Evolutionary conservation across 2,797 vertebrate species (phyloP).

Genomic region (Telmatherina bonti): DNA sequence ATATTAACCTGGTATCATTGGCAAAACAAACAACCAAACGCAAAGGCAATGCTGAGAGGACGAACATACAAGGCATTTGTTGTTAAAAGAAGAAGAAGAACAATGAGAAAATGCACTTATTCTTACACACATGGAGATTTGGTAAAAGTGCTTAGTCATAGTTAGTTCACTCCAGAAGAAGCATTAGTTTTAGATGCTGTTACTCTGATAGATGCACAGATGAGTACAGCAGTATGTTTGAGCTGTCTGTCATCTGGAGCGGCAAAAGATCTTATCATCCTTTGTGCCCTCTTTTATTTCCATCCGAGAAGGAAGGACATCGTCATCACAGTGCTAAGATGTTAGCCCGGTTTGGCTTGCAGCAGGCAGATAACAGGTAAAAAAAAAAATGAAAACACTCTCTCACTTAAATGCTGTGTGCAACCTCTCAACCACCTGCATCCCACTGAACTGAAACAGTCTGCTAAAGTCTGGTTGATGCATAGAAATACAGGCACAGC

Average conservation of each 20-base stretch:
- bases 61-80: constrained; percentile 64
- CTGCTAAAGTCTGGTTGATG: constrained; percentile 45
- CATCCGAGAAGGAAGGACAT: constrained; percentile 28
- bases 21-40: constrained; percentile 41
- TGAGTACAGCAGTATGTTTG: constrained; percentile 14
- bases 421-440: constrained; percentile 32
- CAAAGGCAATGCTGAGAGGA: constrained; percentile 61
- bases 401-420: constrained; percentile 9
- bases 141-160: constrained; percentile 68
- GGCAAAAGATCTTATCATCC: constrained; percentile 10
- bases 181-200: constrained; percentile 29
- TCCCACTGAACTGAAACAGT: constrained; percentile 33
- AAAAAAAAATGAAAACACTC: constrained; percentile 37
- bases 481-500: constrained; percentile 48
- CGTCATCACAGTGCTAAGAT: constrained; percentile 79
- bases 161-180: constrained; percentile 40
- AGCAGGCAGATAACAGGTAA: constrained; percentile 23
- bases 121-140: constrained; percentile 41
- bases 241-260: constrained; percentile 18
- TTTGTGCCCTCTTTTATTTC: constrained; percentile 3
- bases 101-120: constrained; percentile 44
- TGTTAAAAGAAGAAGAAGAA: constrained; percentile 45
- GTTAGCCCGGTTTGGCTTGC: constrained; percentile 59
- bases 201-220: constrained; percentile 27
- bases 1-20: constrained; percentile 51